Evolutionary conservation across 2,113 vertebrate genomes (phyloP).

Genomic region (Nyctereutes procyonoides): DNA sequence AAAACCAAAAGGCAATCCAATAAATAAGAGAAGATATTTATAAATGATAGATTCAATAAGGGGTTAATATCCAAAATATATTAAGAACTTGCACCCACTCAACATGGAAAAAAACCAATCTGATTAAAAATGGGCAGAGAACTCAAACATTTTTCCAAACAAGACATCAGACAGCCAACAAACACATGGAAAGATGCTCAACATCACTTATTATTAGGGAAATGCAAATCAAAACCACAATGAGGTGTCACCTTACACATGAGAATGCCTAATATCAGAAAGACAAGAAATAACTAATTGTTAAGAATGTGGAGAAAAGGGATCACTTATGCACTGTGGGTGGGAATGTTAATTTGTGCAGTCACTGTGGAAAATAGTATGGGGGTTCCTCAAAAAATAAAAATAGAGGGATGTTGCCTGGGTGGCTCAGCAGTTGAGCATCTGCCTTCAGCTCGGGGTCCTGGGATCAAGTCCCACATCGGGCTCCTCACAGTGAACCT

Average conservation of each 20-base stretch:
- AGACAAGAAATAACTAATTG: neutral
- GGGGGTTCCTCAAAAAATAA: neutral
- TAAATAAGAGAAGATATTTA: neutral
- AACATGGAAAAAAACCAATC: neutral
- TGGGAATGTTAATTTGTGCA: neutral
- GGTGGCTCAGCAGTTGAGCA: too few species aligned
- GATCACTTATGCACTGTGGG: neutral
- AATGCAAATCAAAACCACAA: neutral
- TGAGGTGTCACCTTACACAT: neutral
- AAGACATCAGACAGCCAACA: neutral
- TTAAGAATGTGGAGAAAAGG: neutral
- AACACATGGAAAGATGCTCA: neutral
- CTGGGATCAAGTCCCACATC: too few species aligned
- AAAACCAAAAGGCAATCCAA: neutral
- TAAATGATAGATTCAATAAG: neutral
- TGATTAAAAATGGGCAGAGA: neutral
- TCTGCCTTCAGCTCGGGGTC: too few species aligned
- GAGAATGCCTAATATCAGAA: neutral
- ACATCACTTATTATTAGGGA: neutral
- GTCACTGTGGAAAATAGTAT: neutral
- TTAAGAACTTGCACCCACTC: neutral
- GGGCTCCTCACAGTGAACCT: too few species aligned
- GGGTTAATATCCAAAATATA: neutral
- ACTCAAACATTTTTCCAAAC: neutral
- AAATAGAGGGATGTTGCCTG: neutral